Percentiles rank a stretch among this genome's conserved stretches.
phyloP scores from a whole-genome alignment of 2,888 invertebrate genomes.

The Eristalis tenax region DNA sequence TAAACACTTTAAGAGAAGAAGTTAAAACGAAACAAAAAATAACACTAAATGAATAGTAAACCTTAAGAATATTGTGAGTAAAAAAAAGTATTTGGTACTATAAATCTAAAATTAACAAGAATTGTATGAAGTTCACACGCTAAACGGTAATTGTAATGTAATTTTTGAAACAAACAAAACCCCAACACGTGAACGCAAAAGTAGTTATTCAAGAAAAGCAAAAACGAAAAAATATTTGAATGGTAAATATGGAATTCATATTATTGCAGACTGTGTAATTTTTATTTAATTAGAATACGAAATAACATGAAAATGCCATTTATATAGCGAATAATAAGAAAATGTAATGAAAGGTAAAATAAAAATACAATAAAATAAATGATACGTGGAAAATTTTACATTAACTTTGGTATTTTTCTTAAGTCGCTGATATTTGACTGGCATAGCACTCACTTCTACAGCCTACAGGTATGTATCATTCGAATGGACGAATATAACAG shows the following conservation, averaged over 20 bases:
- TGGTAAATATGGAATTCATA: constrained; percentile 52
- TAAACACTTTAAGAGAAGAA: neutral
- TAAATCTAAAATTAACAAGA: constrained; percentile 41
- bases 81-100: constrained; percentile 66
- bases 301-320: constrained; percentile 69
- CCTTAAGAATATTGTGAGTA: constrained; percentile 54
- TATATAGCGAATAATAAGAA: constrained; percentile 64
- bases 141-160: constrained; percentile 51
- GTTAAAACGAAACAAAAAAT: constrained; percentile 3
- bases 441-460: neutral
- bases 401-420: constrained; percentile 8
- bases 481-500: too few species aligned
- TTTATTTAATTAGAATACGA: constrained; percentile 66
- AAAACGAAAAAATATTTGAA: constrained; percentile 12
- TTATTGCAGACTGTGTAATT: constrained; percentile 70
- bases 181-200: constrained; percentile 4
- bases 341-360: constrained; percentile 60
- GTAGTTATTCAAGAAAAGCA: constrained; percentile 54
- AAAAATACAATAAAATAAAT: constrained; percentile 54
- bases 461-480: neutral
- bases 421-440: neutral
- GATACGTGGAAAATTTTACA: constrained; percentile 69
- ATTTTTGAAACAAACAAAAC: constrained; percentile 26
- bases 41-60: constrained; percentile 41
- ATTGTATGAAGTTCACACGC: constrained; percentile 19